Base-by-base conservation (phyloP, 2,113 vertebrate genomes). In the Ptilorrhoa leucosticta region DNA sequence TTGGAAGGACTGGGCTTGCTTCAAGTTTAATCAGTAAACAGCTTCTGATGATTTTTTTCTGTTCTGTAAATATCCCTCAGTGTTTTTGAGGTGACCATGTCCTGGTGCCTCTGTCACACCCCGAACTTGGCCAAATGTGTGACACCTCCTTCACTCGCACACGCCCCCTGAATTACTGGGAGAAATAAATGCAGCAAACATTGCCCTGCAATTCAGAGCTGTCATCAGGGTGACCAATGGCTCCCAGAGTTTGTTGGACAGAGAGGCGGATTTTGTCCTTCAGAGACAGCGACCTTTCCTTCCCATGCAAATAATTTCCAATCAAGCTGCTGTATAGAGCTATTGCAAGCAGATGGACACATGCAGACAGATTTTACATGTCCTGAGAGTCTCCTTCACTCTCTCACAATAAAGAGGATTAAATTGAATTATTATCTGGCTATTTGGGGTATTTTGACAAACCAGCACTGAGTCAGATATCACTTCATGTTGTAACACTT, bases 1-100 rank as follows among this genome's bases (percentile, higher is more conserved):
- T 93, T 96, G 96, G 96, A 97, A 93, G 94, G 80, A 23, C 90
- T 96, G 94, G 86, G 96, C 76, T 94, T 90, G 90, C 96, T 96
- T 96, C 92, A 71, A 92, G 64, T 96, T 96, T 97, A 97, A 97
- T 97, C 94, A 96, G 93, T 93, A 95, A 97, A 96, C 96, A 97
- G 94, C 94, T 89, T 57, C 88, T 96, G 96, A 92, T 84, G 51
- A 51, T 80, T 94, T 84, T 91, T 90, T 76, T 37, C 91, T 66
- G 47, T 37, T 95, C 94, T 93, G 93, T 95, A 96, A 96, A 96
- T 96, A 95, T 71, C 85, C 65, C 80, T 91, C 0, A 0, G 48
- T 84, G 90, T 90, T 96, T 96, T 93, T 96, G 96, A 93, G 92
- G 72, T 89, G 94, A 95, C 96, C 80, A 13, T 97, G 96, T 83